phyloP scores from a whole-genome alignment of 2,888 invertebrate species.

The Frankliniella intonsa region DNA sequence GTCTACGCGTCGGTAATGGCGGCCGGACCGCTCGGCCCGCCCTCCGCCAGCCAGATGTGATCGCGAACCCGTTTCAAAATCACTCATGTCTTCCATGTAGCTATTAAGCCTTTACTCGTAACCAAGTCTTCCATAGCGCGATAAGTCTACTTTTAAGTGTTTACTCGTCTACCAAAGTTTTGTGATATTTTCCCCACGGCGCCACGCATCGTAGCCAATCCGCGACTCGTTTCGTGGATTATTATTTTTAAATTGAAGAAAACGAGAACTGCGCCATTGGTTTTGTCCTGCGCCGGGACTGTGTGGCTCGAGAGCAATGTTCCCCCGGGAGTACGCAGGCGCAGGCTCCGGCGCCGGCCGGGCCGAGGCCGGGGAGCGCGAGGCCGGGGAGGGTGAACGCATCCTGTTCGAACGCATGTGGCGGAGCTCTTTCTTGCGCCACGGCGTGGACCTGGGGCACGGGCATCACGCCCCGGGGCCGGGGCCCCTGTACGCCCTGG shows the following conservation, averaged over 20 bases:
- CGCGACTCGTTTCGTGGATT: too few species aligned
- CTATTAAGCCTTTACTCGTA: constrained; percentile 40
- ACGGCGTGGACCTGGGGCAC: constrained; percentile 22
- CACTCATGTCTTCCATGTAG: constrained; percentile 35
- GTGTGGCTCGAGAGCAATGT: constrained; percentile 38
- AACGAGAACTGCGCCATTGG: too few species aligned
- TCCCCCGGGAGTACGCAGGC: constrained; percentile 46
- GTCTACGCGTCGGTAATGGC: constrained; percentile 5
- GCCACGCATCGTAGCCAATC: neutral
- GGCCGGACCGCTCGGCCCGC: neutral
- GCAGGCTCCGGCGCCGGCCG: constrained; percentile 44
- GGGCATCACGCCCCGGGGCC: constrained; percentile 40
- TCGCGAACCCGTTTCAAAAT: constrained; percentile 5
- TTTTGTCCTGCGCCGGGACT: too few species aligned
- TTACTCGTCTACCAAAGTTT: constrained; percentile 31
- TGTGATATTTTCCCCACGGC: neutral
- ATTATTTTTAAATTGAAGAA: too few species aligned
- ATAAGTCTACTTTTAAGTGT: constrained; percentile 35
- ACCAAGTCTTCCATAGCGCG: constrained; percentile 36
- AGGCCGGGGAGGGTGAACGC: constrained; percentile 53
- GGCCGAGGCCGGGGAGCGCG: constrained; percentile 39
- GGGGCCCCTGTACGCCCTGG: constrained; percentile 18
- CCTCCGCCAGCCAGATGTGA: neutral
- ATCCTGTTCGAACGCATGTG: constrained; percentile 67
- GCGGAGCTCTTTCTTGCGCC: constrained; percentile 57